phyloP scores from a whole-genome alignment of 2,113 vertebrate species.

The Canis aureus region DNA sequence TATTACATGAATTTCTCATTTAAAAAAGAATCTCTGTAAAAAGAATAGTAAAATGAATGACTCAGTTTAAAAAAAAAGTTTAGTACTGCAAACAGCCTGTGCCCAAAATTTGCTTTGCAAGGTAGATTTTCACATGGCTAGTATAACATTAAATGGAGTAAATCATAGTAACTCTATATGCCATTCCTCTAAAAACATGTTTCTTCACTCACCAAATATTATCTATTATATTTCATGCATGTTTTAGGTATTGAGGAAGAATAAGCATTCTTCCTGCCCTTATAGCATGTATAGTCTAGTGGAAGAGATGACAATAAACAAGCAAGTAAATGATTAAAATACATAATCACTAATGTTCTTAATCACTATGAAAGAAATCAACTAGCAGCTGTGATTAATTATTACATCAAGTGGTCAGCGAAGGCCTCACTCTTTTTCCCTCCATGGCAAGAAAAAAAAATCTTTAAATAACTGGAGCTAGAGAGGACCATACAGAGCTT shows the following conservation, averaged over 20 bases:
- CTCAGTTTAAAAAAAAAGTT: background rate
- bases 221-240: background rate
- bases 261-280: background rate
- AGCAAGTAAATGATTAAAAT: background rate
- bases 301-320: background rate
- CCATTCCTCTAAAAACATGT: background rate
- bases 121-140: background rate
- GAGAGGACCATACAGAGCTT: background rate
- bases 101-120: conserved; percentile 35
- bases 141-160: background rate
- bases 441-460: background rate
- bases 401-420: background rate
- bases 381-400: background rate
- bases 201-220: background rate
- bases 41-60: conserved; percentile 18
- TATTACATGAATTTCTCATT: background rate
- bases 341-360: background rate
- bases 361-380: background rate
- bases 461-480: background rate
- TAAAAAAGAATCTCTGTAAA: background rate
- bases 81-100: background rate
- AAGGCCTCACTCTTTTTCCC: background rate
- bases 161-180: background rate
- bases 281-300: background rate
- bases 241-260: background rate